Percentiles rank a stretch among this genome's conserved stretches.
Evolutionary conservation across 1,140 invertebrate species (phyloP).

Genomic region (Papilio polytes): DNA sequence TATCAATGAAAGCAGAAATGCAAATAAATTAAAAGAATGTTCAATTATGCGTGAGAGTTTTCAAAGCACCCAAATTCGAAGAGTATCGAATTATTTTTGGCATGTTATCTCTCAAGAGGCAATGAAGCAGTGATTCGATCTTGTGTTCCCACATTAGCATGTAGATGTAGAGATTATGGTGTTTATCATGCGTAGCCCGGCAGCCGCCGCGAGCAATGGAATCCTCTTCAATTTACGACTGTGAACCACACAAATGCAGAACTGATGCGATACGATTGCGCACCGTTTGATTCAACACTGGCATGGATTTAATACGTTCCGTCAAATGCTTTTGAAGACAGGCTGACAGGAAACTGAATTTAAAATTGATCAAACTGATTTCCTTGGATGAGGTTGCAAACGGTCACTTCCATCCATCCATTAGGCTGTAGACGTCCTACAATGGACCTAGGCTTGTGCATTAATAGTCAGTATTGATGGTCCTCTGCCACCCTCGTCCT

Average conservation of each 20-base stretch:
- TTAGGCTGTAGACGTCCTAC: not conserved
- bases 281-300: not conserved
- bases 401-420: not conserved
- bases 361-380: not conserved
- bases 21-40: not conserved
- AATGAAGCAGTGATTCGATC: slow-evolving; percentile 33
- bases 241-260: not conserved
- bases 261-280: not conserved
- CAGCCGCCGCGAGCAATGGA: slow-evolving; percentile 51
- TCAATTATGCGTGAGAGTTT: slow-evolving; percentile 1
- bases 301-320: not conserved
- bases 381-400: not conserved
- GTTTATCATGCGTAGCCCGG: slow-evolving; percentile 54
- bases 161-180: slow-evolving; percentile 51
- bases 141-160: slow-evolving; percentile 47
- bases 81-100: slow-evolving; percentile 24
- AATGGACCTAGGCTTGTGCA: not conserved
- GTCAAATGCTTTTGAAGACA: too few species aligned
- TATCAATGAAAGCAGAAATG: not conserved
- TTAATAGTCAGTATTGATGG: not conserved
- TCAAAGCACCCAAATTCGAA: not conserved
- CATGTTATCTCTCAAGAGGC: slow-evolving; percentile 15
- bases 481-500: not conserved
- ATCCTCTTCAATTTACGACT: slow-evolving; percentile 41
- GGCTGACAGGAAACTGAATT: not conserved